Evolutionary conservation across 2,113 vertebrate genomes (phyloP).

Genomic region (Percopsis transmontana): DNA sequence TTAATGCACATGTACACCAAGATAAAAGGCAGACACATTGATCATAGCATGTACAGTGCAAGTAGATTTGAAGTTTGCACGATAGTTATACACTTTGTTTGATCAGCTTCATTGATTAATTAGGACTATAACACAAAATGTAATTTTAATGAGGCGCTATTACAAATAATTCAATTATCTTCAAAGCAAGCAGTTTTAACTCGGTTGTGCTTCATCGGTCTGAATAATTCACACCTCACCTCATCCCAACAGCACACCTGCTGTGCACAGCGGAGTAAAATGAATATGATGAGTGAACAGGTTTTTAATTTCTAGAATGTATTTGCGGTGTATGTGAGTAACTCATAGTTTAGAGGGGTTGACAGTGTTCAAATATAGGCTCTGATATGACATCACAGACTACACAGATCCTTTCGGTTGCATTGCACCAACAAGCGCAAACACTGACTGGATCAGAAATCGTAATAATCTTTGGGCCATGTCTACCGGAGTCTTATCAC

Average conservation of each 20-base stretch:
- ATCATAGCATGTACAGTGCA: constrained; percentile 1
- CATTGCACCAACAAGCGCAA: constrained; percentile 4
- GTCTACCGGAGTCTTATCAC: too few species aligned
- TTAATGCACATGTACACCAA: not conserved
- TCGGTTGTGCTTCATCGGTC: constrained; percentile 71
- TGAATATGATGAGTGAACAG: not conserved
- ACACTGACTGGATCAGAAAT: not conserved
- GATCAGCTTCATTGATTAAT: constrained; percentile 61
- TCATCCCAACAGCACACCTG: constrained; percentile 41
- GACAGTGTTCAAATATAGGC: too few species aligned
- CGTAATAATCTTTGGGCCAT: not conserved
- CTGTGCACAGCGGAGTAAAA: constrained; percentile 29
- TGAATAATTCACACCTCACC: constrained; percentile 71
- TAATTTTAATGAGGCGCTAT: constrained; percentile 66
- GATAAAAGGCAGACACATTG: not conserved
- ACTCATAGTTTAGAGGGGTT: too few species aligned
- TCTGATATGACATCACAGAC: too few species aligned
- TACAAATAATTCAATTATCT: constrained; percentile 77
- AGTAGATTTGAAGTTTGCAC: too few species aligned
- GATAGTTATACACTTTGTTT: constrained; percentile 22
- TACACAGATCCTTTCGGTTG: not conserved
- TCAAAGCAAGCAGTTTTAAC: constrained; percentile 47
- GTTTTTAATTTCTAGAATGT: too few species aligned
- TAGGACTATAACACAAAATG: constrained; percentile 50
- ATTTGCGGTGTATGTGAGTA: not conserved